Evolutionary conservation across 2,113 vertebrate species (phyloP).

Genomic region (Dasypus novemcinctus): DNA sequence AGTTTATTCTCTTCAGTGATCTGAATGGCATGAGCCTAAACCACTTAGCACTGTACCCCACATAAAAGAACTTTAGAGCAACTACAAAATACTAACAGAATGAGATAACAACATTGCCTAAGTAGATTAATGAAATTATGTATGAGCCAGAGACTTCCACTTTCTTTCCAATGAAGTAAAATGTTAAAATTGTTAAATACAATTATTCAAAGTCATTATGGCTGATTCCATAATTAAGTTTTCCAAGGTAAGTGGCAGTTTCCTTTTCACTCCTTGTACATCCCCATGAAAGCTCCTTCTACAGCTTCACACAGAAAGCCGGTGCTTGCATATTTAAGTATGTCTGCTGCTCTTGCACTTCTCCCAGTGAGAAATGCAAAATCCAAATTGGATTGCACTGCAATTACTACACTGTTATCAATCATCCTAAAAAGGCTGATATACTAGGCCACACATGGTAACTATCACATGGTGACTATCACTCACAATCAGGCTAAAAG

Average conservation of each 20-base stretch:
- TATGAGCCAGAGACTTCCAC: not conserved
- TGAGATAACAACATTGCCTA: slow-evolving; percentile 30
- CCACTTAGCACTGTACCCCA: not conserved
- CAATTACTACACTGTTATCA: not conserved
- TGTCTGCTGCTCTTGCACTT: not conserved
- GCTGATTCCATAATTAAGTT: not conserved
- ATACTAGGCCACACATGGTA: not conserved
- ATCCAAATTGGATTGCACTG: not conserved
- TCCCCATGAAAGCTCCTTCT: not conserved
- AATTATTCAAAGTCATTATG: slow-evolving; percentile 18
- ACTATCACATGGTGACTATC: not conserved
- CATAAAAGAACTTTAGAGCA: not conserved
- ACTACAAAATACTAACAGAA: not conserved
- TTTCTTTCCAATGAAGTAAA: slow-evolving; percentile 45
- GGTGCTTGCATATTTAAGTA: not conserved
- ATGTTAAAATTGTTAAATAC: not conserved
- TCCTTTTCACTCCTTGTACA: not conserved
- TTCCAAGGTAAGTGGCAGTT: slow-evolving; percentile 16
- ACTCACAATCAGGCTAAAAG: not conserved
- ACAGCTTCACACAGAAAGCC: not conserved
- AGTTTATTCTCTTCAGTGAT: not conserved
- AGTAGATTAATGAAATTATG: not conserved
- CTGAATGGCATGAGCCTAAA: not conserved
- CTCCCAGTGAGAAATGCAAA: not conserved
- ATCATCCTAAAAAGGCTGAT: not conserved